Percentiles rank a stretch among this genome's conserved stretches.
Evolutionary conservation across 2,888 invertebrate genomes (phyloP).

Genomic region (Dolomedes plantarius): DNA sequence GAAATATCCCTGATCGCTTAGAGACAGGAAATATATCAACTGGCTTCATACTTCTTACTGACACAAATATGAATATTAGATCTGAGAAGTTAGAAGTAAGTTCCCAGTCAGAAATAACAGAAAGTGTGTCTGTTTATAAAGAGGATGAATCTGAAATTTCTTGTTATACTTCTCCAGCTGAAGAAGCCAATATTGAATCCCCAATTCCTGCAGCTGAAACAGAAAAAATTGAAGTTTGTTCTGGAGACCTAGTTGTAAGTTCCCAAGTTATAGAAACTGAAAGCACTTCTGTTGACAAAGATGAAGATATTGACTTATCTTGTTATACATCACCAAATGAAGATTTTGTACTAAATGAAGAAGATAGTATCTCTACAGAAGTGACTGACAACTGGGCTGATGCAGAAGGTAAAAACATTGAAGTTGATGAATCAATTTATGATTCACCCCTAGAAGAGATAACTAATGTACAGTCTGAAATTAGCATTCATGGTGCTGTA

Average conservation of each 20-base stretch:
- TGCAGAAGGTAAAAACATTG: constrained; percentile 27
- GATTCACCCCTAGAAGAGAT: neutral
- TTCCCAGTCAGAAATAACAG: neutral
- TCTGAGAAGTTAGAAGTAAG: too few species aligned
- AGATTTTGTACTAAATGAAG: neutral
- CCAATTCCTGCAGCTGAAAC: too few species aligned
- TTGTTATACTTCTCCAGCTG: constrained; percentile 5
- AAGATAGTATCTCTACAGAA: neutral
- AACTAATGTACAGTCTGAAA: neutral
- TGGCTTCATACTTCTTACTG: neutral
- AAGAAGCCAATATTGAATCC: too few species aligned
- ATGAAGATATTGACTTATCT: neutral
- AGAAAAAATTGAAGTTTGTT: too few species aligned
- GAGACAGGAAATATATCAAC: neutral
- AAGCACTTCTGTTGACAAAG: neutral
- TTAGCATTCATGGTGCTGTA: neutral
- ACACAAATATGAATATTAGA: neutral
- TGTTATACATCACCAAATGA: neutral
- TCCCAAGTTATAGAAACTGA: too few species aligned
- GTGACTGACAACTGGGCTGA: constrained; percentile 10
- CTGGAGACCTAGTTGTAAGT: too few species aligned
- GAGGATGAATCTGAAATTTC: neutral
- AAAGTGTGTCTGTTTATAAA: neutral
- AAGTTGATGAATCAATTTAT: constrained; percentile 22
- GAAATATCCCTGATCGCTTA: constrained; percentile 26